Conservation (phyloP, 2,113 vertebrate species). For the Hemichromis elongatus region DNA sequence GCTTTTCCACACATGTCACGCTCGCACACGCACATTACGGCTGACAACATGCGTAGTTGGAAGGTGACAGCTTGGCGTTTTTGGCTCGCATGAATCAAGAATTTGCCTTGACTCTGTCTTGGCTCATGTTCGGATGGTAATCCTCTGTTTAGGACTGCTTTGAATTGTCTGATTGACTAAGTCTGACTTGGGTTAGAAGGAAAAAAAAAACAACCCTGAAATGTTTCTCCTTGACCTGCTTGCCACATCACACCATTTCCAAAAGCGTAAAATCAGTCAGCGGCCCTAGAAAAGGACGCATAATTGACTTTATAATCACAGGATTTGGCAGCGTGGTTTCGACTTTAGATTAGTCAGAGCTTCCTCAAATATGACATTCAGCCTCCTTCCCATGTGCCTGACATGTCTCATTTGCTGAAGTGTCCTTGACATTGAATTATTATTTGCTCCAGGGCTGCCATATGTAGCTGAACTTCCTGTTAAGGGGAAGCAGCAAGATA, state of each 20-base stretch:
- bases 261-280: constrained; percentile 14
- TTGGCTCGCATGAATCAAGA: constrained; percentile 3
- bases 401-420: neutral
- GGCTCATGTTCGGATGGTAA: constrained; percentile 8
- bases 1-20: constrained; percentile 14
- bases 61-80: constrained; percentile 47
- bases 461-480: neutral
- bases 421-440: constrained; percentile 12
- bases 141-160: constrained; percentile 13
- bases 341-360: constrained; percentile 2
- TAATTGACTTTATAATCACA: constrained; percentile 27
- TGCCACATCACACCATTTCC: neutral
- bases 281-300: constrained; percentile 1
- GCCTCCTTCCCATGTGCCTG: neutral
- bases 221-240: neutral
- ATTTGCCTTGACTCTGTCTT: neutral
- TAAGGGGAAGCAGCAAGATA: neutral
- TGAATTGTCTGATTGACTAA: constrained; percentile 12
- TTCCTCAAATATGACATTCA: neutral
- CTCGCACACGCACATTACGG: constrained; percentile 18
- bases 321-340: neutral
- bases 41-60: constrained; percentile 1
- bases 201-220: neutral
- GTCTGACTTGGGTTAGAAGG: neutral
- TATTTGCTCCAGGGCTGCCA: neutral